phyloP scores from a whole-genome alignment of 2,888 invertebrate genomes.

The Xestia sexstrigata region DNA sequence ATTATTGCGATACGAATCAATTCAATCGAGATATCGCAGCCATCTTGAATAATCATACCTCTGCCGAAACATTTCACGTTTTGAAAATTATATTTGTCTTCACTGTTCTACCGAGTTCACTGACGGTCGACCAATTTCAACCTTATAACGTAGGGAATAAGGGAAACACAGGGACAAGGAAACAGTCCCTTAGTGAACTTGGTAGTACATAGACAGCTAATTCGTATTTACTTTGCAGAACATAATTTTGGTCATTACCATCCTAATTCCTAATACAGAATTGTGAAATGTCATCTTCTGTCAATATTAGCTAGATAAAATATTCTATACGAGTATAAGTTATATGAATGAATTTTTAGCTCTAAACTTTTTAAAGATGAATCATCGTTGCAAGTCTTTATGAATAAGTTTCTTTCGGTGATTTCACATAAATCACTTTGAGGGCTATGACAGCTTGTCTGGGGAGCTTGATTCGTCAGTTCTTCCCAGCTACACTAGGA shows the following conservation, averaged over 20 bases:
- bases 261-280: neutral
- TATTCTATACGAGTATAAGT: too few species aligned
- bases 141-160: too few species aligned
- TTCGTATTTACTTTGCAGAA: neutral
- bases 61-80: conserved; percentile 75
- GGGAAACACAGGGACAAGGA: too few species aligned
- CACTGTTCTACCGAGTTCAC: neutral
- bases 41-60: conserved; percentile 77
- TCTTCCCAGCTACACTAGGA: neutral
- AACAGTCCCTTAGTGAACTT: too few species aligned
- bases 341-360: neutral
- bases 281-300: neutral
- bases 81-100: conserved; percentile 70
- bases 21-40: conserved; percentile 68
- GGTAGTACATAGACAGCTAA: neutral
- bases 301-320: conserved; percentile 6
- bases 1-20: conserved; percentile 73
- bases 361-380: neutral
- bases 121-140: neutral
- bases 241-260: neutral
- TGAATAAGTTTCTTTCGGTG: neutral
- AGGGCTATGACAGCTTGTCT: neutral
- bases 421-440: neutral
- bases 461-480: neutral
- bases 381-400: neutral